phyloP scores from a whole-genome alignment of 2,888 invertebrate genomes.

The Dicyrtomina minuta region DNA sequence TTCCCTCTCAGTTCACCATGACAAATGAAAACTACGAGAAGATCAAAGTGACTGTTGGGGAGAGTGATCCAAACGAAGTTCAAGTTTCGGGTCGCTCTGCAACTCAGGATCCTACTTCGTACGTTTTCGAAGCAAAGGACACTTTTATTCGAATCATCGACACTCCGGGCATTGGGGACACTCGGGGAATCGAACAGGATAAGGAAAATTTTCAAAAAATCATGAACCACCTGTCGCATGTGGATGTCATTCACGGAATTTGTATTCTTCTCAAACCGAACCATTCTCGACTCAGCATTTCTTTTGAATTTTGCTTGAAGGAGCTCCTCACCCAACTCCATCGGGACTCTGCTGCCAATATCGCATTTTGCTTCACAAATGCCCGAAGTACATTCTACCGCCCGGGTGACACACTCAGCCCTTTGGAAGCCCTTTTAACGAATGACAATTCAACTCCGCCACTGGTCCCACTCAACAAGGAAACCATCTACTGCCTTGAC shows the following conservation, averaged over 20 bases:
- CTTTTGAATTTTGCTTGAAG: constrained; percentile 39
- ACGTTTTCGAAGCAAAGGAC: constrained; percentile 25
- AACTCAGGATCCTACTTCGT: constrained; percentile 24
- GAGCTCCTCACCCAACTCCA: constrained; percentile 40
- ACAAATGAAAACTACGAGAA: constrained; percentile 27
- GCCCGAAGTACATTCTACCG: constrained; percentile 36
- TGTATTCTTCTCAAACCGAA: constrained; percentile 44
- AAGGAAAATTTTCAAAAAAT: constrained; percentile 40
- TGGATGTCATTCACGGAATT: constrained; percentile 36
- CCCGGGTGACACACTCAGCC: constrained; percentile 24
- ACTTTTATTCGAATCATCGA: constrained; percentile 35
- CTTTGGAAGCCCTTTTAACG: constrained; percentile 20
- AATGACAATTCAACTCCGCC: background rate
- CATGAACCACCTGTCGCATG: constrained; percentile 23
- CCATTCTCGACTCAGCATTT: constrained; percentile 26
- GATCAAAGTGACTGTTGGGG: constrained; percentile 11
- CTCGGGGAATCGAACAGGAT: constrained; percentile 29
- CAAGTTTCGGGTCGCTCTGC: constrained; percentile 25
- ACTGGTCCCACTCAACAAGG: constrained; percentile 7
- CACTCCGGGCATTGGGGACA: constrained; percentile 41
- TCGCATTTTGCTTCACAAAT: constrained; percentile 42
- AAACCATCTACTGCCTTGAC: too few relatives aligned
- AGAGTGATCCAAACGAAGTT: constrained; percentile 27
- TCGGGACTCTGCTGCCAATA: constrained; percentile 36
- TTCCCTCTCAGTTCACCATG: constrained; percentile 38